Percentiles rank a stretch among this genome's conserved stretches.
Conservation (phyloP, 2,113 vertebrate species). For the Peromyscus leucopus region DNA sequence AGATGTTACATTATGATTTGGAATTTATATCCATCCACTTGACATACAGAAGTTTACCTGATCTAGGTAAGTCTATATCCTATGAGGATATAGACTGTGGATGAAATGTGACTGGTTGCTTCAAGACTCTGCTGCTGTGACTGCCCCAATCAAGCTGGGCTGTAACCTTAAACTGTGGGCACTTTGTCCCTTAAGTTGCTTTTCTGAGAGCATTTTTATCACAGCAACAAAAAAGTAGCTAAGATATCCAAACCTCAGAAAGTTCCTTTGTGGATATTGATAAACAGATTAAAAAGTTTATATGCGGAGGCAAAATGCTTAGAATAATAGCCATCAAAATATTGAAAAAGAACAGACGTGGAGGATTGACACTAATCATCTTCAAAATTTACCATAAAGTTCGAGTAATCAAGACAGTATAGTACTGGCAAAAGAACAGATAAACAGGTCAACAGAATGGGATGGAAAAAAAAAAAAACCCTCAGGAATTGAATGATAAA, state of each 20-base stretch:
- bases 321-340: neutral
- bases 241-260: neutral
- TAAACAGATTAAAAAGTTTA: neutral
- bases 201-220: neutral
- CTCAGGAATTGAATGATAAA: neutral
- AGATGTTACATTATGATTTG: neutral
- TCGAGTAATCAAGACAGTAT: neutral
- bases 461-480: neutral
- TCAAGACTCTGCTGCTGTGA: neutral
- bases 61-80: too few relatives aligned
- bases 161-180: neutral
- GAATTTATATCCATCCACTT: constrained; percentile 7
- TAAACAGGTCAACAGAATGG: neutral
- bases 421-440: neutral
- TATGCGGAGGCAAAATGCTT: neutral
- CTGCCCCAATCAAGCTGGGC: neutral
- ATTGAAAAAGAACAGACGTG: neutral
- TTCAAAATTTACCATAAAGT: constrained; percentile 2
- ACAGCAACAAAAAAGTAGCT: neutral
- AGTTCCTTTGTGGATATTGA: neutral
- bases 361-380: neutral
- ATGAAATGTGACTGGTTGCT: neutral
- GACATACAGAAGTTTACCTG: neutral
- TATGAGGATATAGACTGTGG: neutral
- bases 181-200: neutral